phyloP scores from a whole-genome alignment of 2,888 invertebrate genomes.

The Campoletis raptor region DNA sequence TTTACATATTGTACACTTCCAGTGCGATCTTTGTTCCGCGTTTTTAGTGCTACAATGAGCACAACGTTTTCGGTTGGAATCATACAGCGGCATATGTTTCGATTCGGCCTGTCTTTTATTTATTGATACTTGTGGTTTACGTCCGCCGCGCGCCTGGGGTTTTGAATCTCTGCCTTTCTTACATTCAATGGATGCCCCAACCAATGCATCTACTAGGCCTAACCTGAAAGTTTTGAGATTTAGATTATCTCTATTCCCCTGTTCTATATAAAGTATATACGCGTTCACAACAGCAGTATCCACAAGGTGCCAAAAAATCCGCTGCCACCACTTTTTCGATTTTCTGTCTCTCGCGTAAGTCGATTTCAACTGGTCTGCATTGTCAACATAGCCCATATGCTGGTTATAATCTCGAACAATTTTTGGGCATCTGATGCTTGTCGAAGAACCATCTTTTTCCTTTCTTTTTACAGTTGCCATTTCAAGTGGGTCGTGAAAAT shows the following conservation, averaged over 20 bases:
- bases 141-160: slow-evolving; percentile 15
- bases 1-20: slow-evolving; percentile 58
- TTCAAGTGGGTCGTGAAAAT: slow-evolving; percentile 71
- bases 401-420: slow-evolving; percentile 75
- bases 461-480: slow-evolving; percentile 69
- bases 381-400: slow-evolving; percentile 77
- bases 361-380: slow-evolving; percentile 75
- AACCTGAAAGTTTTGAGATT: slow-evolving; percentile 63
- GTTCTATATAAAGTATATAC: slow-evolving; percentile 68
- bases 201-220: slow-evolving; percentile 55
- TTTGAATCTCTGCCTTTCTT: slow-evolving; percentile 35
- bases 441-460: slow-evolving; percentile 72
- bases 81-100: slow-evolving; percentile 55
- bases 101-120: slow-evolving; percentile 52
- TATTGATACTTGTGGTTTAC: slow-evolving; percentile 51
- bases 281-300: slow-evolving; percentile 74
- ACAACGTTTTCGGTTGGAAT: slow-evolving; percentile 60
- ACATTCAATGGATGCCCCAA: slow-evolving; percentile 48
- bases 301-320: slow-evolving; percentile 76
- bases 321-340: slow-evolving; percentile 78
- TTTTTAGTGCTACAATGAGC: slow-evolving; percentile 67
- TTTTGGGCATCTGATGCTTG: slow-evolving; percentile 72
- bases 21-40: slow-evolving; percentile 53
- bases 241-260: slow-evolving; percentile 46
- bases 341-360: slow-evolving; percentile 74